Evolutionary conservation across 2,113 vertebrate genomes (phyloP).

Genomic region (Melospiza melodia): DNA sequence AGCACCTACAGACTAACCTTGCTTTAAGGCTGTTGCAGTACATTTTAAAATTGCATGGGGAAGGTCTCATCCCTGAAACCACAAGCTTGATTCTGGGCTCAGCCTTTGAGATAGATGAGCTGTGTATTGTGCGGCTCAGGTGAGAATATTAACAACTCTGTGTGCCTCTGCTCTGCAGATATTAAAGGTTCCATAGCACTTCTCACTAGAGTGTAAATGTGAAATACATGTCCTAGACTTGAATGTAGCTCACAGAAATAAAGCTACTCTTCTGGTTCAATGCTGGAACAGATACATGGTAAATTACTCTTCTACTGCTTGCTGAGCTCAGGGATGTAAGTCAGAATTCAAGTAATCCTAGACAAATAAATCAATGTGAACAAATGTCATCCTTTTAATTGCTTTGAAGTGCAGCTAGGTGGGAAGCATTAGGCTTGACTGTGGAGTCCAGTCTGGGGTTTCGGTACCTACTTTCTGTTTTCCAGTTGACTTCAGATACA

Average conservation of each 20-base stretch:
- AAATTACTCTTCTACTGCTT: neutral
- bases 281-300: neutral
- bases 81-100: neutral
- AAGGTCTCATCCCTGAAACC: neutral
- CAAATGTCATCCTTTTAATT: neutral
- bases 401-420: neutral
- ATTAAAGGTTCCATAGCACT: conserved; percentile 53
- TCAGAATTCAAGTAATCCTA: neutral
- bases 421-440: neutral
- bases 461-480: neutral
- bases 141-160: neutral
- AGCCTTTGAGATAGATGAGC: neutral
- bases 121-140: too few species aligned
- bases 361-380: neutral
- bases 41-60: neutral
- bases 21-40: neutral
- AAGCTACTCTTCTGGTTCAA: neutral
- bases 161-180: conserved; percentile 21
- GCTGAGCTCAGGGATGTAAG: neutral
- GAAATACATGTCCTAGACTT: neutral
- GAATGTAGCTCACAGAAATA: neutral
- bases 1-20: neutral
- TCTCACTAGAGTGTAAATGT: neutral
- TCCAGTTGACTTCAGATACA: neutral
- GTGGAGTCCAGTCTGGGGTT: neutral